These are phyloP conservation scores for Mormyrops boulengeri DNA, from an alignment of 2,797 vertebrate species.

Conservation along the genomic window DNA sequence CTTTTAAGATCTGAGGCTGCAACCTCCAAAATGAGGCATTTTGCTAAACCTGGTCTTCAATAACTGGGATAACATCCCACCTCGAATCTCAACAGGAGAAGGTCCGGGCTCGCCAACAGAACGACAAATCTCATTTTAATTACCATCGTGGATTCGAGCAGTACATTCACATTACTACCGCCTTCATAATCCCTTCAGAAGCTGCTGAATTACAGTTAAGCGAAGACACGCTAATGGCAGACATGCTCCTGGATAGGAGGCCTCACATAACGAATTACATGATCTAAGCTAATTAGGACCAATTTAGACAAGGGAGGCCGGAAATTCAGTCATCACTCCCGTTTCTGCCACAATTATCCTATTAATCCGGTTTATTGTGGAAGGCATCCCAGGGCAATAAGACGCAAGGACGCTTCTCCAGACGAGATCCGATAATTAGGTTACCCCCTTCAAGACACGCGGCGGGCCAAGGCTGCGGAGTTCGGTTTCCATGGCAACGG, in stretches of 20 bases:
- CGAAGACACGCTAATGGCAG: neutral
- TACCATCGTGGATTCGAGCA: neutral
- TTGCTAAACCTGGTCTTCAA: neutral
- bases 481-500: conserved; percentile 22
- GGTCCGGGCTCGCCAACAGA: neutral
- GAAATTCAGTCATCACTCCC: neutral
- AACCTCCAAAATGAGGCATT: neutral
- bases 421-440: conserved; percentile 25
- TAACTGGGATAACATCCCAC: neutral
- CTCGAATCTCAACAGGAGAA: neutral
- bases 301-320: conserved; percentile 13
- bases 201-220: neutral
- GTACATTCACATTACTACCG: neutral
- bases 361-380: conserved; percentile 24
- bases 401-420: conserved; percentile 21
- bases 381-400: conserved; percentile 11
- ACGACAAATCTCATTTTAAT: neutral
- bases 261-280: conserved; percentile 19
- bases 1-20: neutral
- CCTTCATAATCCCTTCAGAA: neutral
- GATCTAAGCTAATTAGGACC: conserved; percentile 23
- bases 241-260: neutral
- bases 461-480: conserved; percentile 1
- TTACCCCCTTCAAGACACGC: conserved; percentile 22
- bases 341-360: conserved; percentile 13